Percentiles rank a stretch among this genome's conserved stretches.
These are phyloP conservation scores for Acanthiza pusilla DNA, from an alignment of 2,797 vertebrate genomes.

Conservation along the genomic window DNA sequence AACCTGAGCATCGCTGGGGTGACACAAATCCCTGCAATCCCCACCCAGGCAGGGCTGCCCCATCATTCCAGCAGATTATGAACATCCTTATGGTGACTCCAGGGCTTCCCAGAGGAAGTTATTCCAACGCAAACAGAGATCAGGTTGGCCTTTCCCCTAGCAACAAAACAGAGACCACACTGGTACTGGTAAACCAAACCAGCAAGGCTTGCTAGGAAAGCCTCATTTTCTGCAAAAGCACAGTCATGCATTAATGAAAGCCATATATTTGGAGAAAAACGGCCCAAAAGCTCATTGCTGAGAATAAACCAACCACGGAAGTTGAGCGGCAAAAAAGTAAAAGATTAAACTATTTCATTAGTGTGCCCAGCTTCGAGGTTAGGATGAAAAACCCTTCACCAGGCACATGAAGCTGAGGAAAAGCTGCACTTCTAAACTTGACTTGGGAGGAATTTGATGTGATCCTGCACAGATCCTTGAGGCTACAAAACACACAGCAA, in stretches of 20 bases:
- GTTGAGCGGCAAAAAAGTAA: not conserved
- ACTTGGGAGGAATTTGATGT: rapidly evolving
- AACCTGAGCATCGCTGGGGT: not conserved
- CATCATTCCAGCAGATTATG: not conserved
- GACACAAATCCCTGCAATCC: not conserved
- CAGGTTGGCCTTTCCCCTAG: not conserved
- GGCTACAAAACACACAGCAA: not conserved
- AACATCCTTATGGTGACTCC: not conserved
- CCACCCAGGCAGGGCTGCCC: not conserved
- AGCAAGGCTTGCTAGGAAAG: not conserved
- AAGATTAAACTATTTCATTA: not conserved
- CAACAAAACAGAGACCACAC: not conserved
- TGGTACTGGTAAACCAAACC: not conserved
- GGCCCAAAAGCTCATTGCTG: not conserved
- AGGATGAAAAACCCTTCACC: not conserved
- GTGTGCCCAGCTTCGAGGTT: not conserved
- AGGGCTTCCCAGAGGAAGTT: not conserved
- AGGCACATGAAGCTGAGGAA: not conserved
- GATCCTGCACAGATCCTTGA: not conserved
- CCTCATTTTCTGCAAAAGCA: not conserved
- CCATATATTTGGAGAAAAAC: not conserved
- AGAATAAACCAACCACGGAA: not conserved
- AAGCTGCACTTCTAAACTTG: not conserved
- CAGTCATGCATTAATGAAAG: not conserved
- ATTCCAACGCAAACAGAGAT: not conserved